phyloP scores from a whole-genome alignment of 37 sponge, comb jelly and placozoan genomes.

The Cladorhizidae sp. region DNA sequence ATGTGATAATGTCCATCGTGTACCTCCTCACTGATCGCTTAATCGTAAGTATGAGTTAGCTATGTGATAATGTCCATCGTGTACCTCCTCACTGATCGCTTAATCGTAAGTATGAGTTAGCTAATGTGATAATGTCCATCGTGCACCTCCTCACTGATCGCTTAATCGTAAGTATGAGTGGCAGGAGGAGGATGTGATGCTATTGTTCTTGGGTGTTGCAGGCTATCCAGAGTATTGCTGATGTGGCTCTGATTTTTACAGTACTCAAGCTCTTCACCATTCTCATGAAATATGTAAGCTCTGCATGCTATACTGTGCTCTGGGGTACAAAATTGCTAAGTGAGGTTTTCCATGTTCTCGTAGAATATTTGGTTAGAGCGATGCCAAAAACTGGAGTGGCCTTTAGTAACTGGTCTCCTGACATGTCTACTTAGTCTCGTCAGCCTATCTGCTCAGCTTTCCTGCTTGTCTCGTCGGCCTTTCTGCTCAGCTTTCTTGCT shows the following conservation, averaged over 20 bases:
- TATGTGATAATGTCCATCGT: constrained; percentile 36
- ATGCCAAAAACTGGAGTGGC: no score
- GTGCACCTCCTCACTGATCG: neutral
- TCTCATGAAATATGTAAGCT: constrained; percentile 72
- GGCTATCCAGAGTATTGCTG: neutral
- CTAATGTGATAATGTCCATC: no score
- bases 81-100: neutral
- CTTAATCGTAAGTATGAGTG: neutral
- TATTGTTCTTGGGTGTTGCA: neutral
- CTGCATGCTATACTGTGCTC: neutral
- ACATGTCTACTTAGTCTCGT: no score
- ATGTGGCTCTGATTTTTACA: constrained; percentile 38
- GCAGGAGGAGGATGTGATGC: neutral
- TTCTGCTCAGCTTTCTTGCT: no score
- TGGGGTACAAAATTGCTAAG: no score
- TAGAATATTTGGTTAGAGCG: no score
- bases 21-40: neutral
- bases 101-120: constrained; percentile 8
- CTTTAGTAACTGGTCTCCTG: no score
- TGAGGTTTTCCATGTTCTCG: no score
- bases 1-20: no score
- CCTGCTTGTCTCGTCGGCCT: no score
- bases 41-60: neutral
- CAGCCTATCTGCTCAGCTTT: no score
- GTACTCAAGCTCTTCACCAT: constrained; percentile 49